Conservation (phyloP, 2,797 vertebrate genomes). For the Sarcophilus harrisii region DNA sequence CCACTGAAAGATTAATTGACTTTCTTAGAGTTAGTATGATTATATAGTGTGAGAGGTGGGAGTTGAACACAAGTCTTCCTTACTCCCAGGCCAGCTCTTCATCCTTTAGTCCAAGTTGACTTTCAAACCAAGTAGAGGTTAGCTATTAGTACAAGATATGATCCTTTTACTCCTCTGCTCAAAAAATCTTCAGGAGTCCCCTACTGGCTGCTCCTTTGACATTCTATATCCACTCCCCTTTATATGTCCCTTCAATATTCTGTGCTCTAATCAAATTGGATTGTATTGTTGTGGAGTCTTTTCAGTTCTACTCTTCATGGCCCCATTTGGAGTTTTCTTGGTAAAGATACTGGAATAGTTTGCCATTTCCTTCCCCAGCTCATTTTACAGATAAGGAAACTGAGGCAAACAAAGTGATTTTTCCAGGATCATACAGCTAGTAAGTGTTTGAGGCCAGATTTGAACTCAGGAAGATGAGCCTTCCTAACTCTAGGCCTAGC, state of each 20-base stretch:
- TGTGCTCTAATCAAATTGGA: not conserved
- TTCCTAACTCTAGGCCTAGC: too few species aligned
- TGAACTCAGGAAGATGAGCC: too few species aligned
- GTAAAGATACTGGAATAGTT: too few species aligned
- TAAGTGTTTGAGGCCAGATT: too few species aligned
- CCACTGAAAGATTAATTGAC: not conserved
- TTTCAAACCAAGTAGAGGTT: not conserved
- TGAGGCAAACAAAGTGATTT: too few species aligned
- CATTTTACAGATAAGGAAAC: too few species aligned
- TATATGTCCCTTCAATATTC: not conserved
- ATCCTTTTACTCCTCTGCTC: not conserved
- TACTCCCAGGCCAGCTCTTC: not conserved
- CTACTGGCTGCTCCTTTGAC: not conserved
- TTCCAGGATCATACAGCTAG: too few species aligned
- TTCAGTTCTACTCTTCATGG: too few species aligned
- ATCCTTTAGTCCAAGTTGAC: not conserved
- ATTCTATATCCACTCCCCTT: not conserved
- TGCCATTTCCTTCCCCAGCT: too few species aligned
- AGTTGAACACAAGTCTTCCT: not conserved
- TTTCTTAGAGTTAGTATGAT: not conserved
- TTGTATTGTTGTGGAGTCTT: too few species aligned
- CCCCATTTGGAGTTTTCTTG: too few species aligned
- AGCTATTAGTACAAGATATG: not conserved
- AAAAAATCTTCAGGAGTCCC: not conserved
- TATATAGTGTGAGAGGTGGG: not conserved